These are phyloP conservation scores for Oncopeltus fasciatus DNA, from an alignment of 1,140 invertebrate species.

Conservation along the genomic window DNA sequence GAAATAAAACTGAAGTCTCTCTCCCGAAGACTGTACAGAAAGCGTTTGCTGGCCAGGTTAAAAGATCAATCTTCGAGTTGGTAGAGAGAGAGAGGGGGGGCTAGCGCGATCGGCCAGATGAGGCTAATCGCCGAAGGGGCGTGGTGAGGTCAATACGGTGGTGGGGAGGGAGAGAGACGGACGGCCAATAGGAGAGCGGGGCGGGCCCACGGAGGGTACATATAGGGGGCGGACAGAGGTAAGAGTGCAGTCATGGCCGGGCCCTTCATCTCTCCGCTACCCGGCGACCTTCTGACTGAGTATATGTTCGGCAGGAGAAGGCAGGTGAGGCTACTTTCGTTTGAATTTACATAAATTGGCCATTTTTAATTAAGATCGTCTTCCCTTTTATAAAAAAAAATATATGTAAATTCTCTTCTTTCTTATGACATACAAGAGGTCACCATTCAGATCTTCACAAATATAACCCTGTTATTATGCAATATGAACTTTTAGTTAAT, in stretches of 20 bases:
- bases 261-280: constrained; percentile 65
- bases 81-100: too few relatives aligned
- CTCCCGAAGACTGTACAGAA: too few relatives aligned
- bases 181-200: constrained; percentile 10
- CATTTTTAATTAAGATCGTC: neutral
- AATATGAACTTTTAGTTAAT: too few relatives aligned
- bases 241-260: constrained; percentile 48
- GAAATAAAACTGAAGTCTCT: too few relatives aligned
- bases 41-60: neutral
- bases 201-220: constrained; percentile 6
- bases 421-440: too few relatives aligned
- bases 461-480: too few relatives aligned
- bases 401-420: too few relatives aligned
- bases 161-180: neutral
- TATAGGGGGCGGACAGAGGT: neutral
- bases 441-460: too few relatives aligned
- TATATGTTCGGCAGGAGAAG: constrained; percentile 80
- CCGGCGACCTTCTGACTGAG: constrained; percentile 70
- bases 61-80: neutral
- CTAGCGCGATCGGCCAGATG: too few relatives aligned
- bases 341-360: neutral
- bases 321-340: too few relatives aligned
- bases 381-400: too few relatives aligned
- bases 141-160: neutral
- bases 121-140: neutral